Percentiles rank a stretch among this genome's conserved stretches.
phyloP scores from a whole-genome alignment of 2,797 vertebrate genomes.

The Catostomus latipinnis region DNA sequence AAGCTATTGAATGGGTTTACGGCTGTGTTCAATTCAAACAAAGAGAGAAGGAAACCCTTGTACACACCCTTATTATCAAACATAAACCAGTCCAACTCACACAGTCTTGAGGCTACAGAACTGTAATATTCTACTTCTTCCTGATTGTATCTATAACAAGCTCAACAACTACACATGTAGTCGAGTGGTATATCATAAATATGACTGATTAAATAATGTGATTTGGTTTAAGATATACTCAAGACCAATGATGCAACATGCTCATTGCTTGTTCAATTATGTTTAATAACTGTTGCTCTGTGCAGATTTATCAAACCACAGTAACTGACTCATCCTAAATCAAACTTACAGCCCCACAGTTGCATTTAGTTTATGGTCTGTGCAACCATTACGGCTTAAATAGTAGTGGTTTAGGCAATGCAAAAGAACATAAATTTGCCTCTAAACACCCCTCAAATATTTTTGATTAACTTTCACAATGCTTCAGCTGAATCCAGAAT shows the following conservation, averaged over 20 bases:
- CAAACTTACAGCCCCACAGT: background rate
- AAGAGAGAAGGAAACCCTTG: conserved; percentile 22
- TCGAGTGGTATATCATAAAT: background rate
- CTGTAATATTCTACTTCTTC: background rate
- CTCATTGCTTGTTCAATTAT: background rate
- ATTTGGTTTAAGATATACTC: background rate
- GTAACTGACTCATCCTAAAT: background rate
- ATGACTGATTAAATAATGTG: background rate
- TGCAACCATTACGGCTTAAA: conserved; percentile 1
- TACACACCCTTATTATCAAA: conserved; percentile 37
- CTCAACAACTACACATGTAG: background rate
- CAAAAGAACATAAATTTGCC: background rate
- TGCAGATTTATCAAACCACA: background rate
- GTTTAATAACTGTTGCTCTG: background rate
- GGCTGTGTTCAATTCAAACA: background rate
- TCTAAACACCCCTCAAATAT: conserved; percentile 1
- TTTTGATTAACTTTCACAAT: conserved; percentile 4
- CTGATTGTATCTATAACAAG: background rate
- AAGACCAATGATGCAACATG: background rate
- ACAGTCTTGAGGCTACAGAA: background rate
- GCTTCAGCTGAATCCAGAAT: background rate
- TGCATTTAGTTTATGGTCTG: conserved; percentile 4
- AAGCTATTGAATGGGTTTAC: background rate
- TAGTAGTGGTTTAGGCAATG: conserved; percentile 12
- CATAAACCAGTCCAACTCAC: conserved; percentile 15